Conservation (phyloP, 1,140 invertebrate genomes). For the Leptinotarsa lineolata region DNA sequence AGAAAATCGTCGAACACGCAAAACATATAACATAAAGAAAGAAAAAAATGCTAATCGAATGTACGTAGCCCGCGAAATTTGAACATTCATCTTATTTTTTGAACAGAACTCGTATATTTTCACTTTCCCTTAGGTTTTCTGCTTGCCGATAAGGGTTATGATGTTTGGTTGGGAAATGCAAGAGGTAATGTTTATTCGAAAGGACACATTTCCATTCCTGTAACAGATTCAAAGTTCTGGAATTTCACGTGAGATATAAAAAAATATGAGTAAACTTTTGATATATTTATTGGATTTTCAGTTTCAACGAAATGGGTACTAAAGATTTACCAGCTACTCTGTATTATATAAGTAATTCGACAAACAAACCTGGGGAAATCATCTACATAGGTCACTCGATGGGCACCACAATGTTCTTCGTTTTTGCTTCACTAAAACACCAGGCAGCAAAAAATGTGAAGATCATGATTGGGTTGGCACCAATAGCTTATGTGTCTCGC, state of each 20-base stretch:
- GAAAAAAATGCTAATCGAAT: too few relatives aligned
- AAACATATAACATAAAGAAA: too few relatives aligned
- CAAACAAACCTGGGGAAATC: slow-evolving; percentile 54
- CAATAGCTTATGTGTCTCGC: slow-evolving; percentile 72
- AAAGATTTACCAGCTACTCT: slow-evolving; percentile 72
- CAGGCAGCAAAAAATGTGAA: slow-evolving; percentile 62
- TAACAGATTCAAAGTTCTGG: slow-evolving; percentile 67
- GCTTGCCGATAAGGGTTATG: slow-evolving; percentile 72
- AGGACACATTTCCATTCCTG: slow-evolving; percentile 55
- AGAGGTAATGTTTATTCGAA: slow-evolving; percentile 69
- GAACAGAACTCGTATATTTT: not conserved
- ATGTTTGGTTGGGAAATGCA: slow-evolving; percentile 76
- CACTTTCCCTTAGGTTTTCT: slow-evolving; percentile 61
- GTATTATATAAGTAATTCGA: slow-evolving; percentile 59
- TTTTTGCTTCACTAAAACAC: slow-evolving; percentile 57
- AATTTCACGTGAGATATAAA: slow-evolving; percentile 60
- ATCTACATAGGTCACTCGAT: slow-evolving; percentile 70
- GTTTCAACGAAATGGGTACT: slow-evolving; percentile 67
- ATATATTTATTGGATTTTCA: slow-evolving; percentile 22
- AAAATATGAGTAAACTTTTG: not conserved
- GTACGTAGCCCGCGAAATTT: too few relatives aligned
- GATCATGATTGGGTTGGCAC: slow-evolving; percentile 71
- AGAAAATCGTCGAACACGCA: too few relatives aligned
- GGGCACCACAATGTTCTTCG: slow-evolving; percentile 65
- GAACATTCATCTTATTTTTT: too few relatives aligned